Percentiles rank a stretch among this genome's conserved stretches.
These are phyloP conservation scores for Emydocephalus ijimae DNA, from an alignment of 2,113 vertebrate species.

Conservation along the genomic window DNA sequence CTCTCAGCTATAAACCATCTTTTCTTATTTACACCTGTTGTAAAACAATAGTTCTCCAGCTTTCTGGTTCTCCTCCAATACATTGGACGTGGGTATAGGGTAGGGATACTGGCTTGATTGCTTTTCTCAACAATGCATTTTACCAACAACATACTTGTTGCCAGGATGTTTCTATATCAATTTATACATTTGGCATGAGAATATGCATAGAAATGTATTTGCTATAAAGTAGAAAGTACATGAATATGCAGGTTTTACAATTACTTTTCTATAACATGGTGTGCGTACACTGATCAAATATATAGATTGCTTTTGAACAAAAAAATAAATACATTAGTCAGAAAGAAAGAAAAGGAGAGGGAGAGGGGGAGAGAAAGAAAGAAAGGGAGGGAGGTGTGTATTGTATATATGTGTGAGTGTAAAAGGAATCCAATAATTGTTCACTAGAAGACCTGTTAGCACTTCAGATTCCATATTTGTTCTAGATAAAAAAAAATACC, in stretches of 20 bases:
- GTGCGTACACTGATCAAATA: neutral
- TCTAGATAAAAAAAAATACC: neutral
- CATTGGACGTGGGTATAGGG: neutral
- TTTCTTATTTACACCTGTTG: neutral
- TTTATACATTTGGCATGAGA: neutral
- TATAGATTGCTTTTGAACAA: constrained; percentile 8
- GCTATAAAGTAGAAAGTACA: neutral
- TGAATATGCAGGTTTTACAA: neutral
- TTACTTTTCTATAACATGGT: neutral
- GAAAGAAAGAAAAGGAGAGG: constrained; percentile 31
- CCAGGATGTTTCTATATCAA: neutral
- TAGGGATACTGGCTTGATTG: neutral
- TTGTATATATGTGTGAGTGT: neutral
- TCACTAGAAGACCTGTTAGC: neutral
- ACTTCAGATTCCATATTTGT: neutral
- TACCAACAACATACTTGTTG: neutral
- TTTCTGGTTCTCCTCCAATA: neutral
- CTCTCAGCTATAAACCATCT: neutral
- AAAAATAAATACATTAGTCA: constrained; percentile 43
- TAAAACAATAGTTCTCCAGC: neutral
- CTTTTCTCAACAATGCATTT: neutral
- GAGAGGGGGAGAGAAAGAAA: neutral
- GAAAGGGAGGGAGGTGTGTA: neutral
- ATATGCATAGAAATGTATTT: neutral
- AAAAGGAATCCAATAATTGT: neutral